A percentile compares a stretch with the other conserved stretches of the same genome.
Evolutionary conservation across 2,888 invertebrate species (phyloP).

Genomic region (Phortica magna): DNA sequence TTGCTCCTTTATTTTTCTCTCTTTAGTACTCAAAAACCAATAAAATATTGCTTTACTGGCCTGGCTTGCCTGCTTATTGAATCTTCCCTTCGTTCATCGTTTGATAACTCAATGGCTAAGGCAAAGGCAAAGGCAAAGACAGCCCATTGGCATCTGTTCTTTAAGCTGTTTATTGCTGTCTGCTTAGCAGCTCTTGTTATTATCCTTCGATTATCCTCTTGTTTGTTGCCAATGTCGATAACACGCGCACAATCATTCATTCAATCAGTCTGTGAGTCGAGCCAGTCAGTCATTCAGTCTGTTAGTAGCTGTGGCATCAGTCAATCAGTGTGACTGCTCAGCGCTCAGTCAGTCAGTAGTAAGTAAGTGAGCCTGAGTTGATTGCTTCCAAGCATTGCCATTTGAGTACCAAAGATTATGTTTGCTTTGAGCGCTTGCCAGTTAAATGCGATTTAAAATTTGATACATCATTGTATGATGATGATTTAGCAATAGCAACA

Average conservation of each 20-base stretch:
- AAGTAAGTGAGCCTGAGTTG: background rate
- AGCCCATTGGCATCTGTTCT: background rate
- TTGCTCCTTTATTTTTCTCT: background rate
- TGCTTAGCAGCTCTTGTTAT: background rate
- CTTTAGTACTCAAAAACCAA: background rate
- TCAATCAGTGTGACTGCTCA: too few species aligned
- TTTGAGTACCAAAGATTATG: background rate
- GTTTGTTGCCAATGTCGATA: background rate
- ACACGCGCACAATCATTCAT: background rate
- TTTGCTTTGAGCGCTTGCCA: background rate
- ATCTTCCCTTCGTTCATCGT: background rate
- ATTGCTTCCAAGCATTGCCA: background rate
- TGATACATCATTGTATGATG: background rate
- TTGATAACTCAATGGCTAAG: background rate
- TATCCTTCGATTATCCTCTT: constrained; percentile 6
- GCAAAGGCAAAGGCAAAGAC: background rate
- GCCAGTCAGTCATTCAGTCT: background rate
- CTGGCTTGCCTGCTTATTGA: constrained; percentile 15
- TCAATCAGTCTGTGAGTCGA: background rate
- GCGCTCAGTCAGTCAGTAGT: background rate
- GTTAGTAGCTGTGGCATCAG: background rate
- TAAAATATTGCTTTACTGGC: constrained; percentile 11
- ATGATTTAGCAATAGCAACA: background rate
- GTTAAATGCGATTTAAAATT: background rate
- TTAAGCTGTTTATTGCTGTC: background rate